These are phyloP conservation scores for Oncopodura yosiiana DNA, from an alignment of 1,140 invertebrate species.

Conservation along the genomic window DNA sequence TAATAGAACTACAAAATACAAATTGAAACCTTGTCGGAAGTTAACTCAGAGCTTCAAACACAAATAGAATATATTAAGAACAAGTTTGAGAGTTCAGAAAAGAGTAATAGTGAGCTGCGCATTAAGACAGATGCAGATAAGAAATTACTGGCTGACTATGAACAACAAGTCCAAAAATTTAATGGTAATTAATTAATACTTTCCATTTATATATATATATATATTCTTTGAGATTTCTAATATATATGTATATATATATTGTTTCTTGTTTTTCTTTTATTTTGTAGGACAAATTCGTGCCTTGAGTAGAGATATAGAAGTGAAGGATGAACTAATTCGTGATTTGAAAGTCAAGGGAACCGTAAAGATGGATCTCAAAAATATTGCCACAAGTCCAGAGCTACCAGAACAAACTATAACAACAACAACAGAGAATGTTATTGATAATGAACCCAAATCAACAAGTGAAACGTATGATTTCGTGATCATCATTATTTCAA, in stretches of 20 bases:
- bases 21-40: conserved; percentile 12
- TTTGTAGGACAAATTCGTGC: conserved; percentile 13
- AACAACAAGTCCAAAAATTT: conserved; percentile 8
- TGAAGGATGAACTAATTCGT: conserved; percentile 10
- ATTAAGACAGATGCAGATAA: conserved; percentile 12
- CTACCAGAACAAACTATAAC: neutral
- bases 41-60: conserved; percentile 17
- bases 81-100: conserved; percentile 11
- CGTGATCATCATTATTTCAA: too few relatives aligned
- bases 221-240: too few relatives aligned
- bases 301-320: conserved; percentile 7
- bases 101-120: conserved; percentile 3
- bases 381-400: too few relatives aligned
- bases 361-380: too few relatives aligned
- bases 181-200: conserved; percentile 7
- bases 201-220: neutral
- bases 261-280: neutral
- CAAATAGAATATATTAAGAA: conserved; percentile 11
- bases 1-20: conserved; percentile 12
- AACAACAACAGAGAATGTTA: conserved; percentile 2
- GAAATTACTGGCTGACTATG: conserved; percentile 2
- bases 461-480: too few relatives aligned
- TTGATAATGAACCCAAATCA: neutral
- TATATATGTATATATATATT: neutral
- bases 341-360: neutral